A percentile compares a stretch with the other conserved stretches of the same genome.
phyloP scores from a whole-genome alignment of 2,113 vertebrate genomes.

The Triplophysa dalaica region DNA sequence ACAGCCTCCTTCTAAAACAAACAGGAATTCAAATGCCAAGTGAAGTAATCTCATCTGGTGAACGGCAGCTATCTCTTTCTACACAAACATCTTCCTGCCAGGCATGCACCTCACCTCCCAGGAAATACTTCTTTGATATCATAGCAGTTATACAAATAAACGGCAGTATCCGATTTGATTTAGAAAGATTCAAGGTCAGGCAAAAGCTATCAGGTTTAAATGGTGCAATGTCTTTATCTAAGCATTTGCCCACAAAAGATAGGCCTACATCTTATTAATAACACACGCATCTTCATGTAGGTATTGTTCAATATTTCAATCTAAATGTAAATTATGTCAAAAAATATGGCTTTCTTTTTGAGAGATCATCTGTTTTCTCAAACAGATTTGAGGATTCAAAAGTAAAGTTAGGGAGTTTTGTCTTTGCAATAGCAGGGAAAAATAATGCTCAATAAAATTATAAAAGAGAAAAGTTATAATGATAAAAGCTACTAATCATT shows the following conservation, averaged over 20 bases:
- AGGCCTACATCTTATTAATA: conserved; percentile 50
- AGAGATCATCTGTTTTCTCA: no score
- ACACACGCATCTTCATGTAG: no score
- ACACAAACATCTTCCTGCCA: conserved; percentile 49
- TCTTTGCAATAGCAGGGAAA: conserved; percentile 45
- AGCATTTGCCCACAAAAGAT: conserved; percentile 55
- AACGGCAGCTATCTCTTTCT: conserved; percentile 28
- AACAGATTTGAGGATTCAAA: no score
- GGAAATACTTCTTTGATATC: conserved; percentile 52
- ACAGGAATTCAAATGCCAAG: neutral
- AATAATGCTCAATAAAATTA: no score
- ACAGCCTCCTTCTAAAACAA: neutral
- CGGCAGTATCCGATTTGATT: conserved; percentile 47
- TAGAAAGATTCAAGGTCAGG: conserved; percentile 41
- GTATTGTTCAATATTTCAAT: no score
- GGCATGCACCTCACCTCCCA: conserved; percentile 38
- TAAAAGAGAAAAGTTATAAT: no score
- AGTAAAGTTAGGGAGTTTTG: no score
- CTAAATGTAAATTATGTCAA: no score
- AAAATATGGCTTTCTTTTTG: no score
- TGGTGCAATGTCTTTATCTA: conserved; percentile 37
- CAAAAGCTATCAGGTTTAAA: conserved; percentile 53
- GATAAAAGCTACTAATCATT: no score
- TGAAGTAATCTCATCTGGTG: conserved; percentile 41
- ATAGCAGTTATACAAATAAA: conserved; percentile 53